Percentiles rank a stretch among this genome's conserved stretches.
These are phyloP conservation scores for Keiferia lycopersicella DNA, from an alignment of 2,888 invertebrate species.

Conservation along the genomic window DNA sequence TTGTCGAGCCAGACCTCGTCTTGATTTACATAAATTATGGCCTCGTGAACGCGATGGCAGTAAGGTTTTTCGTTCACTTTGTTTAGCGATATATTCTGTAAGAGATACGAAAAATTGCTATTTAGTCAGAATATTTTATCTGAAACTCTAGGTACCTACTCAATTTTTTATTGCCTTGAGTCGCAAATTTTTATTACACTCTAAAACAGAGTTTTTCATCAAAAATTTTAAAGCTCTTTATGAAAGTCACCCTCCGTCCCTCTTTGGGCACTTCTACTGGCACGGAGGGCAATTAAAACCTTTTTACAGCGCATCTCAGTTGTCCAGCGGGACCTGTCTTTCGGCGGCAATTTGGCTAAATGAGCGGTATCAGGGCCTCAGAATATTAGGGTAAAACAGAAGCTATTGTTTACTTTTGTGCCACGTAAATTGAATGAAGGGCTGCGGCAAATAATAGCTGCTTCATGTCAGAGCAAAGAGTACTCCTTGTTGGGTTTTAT, in stretches of 20 bases:
- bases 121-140: too few species aligned
- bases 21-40: constrained; percentile 30
- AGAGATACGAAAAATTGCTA: too few species aligned
- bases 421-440: neutral
- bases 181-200: too few species aligned
- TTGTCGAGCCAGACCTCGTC: constrained; percentile 24
- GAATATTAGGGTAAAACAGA: constrained; percentile 8
- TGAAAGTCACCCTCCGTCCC: neutral
- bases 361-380: constrained; percentile 41
- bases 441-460: neutral
- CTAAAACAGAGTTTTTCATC: too few species aligned
- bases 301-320: constrained; percentile 55
- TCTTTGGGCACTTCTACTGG: constrained; percentile 33
- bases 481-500: neutral
- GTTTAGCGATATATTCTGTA: constrained; percentile 6
- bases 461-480: neutral
- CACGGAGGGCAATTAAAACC: constrained; percentile 55
- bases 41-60: constrained; percentile 13
- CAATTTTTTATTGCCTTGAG: too few species aligned
- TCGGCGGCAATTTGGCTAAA: constrained; percentile 46
- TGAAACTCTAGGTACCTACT: too few species aligned
- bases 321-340: constrained; percentile 44
- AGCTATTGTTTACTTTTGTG: neutral
- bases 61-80: constrained; percentile 5
- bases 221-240: neutral